Conservation (phyloP, 2,888 invertebrate genomes). For the Myathropa florea region DNA sequence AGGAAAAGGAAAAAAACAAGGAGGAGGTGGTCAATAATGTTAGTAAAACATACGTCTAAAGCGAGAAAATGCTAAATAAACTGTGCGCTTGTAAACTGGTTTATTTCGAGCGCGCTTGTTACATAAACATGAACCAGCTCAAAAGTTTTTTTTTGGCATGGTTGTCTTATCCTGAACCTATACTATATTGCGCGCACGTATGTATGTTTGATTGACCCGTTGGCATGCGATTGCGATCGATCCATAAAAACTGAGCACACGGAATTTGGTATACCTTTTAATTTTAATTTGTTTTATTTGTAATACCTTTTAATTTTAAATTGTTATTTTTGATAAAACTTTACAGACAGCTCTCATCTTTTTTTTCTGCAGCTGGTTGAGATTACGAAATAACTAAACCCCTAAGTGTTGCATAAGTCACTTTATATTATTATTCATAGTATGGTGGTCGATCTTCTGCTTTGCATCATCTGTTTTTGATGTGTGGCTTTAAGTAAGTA, state of each 20-base stretch:
- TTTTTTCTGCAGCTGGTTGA: too few relatives aligned
- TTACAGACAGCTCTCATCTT: too few relatives aligned
- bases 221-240: too few relatives aligned
- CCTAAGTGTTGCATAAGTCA: conserved; percentile 21
- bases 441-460: conserved; percentile 1
- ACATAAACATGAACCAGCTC: background rate
- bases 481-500: too few relatives aligned
- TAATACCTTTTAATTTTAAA: background rate
- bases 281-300: background rate
- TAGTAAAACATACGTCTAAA: background rate
- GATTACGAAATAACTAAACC: background rate
- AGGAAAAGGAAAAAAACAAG: too few relatives aligned
- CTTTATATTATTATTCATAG: conserved; percentile 14
- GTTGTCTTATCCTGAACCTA: background rate
- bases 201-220: too few relatives aligned
- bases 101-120: background rate
- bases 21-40: too few relatives aligned
- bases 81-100: background rate
- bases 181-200: background rate
- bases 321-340: too few relatives aligned
- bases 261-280: too few relatives aligned
- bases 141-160: background rate
- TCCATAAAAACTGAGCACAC: too few relatives aligned
- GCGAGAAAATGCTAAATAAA: background rate
- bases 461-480: background rate